Conservation (phyloP, 2,113 vertebrate genomes). For the Dipodomys spectabilis region DNA sequence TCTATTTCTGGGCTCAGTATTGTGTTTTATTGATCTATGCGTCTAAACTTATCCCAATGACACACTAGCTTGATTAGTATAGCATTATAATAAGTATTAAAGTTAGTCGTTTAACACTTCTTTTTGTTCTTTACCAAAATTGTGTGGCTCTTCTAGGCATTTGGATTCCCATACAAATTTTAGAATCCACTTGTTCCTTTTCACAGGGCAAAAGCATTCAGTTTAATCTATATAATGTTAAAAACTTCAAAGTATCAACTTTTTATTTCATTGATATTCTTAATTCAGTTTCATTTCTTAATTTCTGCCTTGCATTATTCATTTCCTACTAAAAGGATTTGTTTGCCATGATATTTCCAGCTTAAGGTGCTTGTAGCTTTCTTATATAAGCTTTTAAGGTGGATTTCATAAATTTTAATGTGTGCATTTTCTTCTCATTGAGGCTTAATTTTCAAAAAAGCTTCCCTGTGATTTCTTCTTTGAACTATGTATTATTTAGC, state of each 20-base stretch:
- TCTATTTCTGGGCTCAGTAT: not conserved
- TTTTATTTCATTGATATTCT: not conserved
- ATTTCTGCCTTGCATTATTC: not conserved
- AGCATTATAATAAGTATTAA: conserved; percentile 1
- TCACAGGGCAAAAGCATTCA: not conserved
- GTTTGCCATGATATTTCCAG: not conserved
- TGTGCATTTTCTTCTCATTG: not conserved
- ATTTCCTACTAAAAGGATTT: not conserved
- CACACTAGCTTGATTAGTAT: not conserved
- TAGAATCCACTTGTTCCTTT: not conserved
- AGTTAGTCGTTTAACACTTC: conserved; percentile 9
- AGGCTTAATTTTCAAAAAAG: not conserved
- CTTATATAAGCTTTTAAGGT: not conserved
- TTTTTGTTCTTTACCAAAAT: not conserved
- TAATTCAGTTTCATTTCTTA: not conserved
- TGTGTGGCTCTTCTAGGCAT: not conserved
- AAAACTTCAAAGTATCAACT: not conserved
- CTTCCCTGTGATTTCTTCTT: conserved; percentile 12
- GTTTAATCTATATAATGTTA: not conserved
- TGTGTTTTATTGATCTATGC: not conserved
- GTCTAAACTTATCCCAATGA: not conserved
- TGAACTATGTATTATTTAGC: not conserved
- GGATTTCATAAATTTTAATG: conserved; percentile 21
- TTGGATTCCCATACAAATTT: conserved; percentile 20
- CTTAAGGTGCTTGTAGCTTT: not conserved